These are phyloP conservation scores for Andrena camellia DNA, from an alignment of 2,888 invertebrate genomes.

Conservation along the genomic window DNA sequence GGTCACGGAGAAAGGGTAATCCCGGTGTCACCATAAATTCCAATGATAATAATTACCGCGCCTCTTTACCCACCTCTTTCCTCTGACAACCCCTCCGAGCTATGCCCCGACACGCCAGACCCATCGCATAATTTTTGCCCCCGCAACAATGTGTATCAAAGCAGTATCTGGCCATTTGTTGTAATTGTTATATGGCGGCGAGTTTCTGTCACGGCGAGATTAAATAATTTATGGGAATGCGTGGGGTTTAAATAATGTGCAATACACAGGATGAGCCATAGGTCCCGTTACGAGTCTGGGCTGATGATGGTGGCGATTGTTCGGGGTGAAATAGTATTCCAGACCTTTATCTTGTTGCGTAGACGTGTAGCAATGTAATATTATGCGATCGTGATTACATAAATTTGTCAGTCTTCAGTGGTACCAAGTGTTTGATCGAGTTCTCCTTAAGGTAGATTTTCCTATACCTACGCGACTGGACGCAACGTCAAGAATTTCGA, in stretches of 20 bases:
- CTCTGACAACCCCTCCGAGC: slow-evolving; percentile 18
- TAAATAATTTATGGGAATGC: background rate
- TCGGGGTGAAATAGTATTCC: no score
- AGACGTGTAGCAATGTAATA: no score
- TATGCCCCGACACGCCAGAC: slow-evolving; percentile 1
- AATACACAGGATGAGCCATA: no score
- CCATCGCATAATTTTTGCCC: slow-evolving; percentile 42
- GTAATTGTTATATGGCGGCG: slow-evolving; percentile 6
- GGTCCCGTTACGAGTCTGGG: no score
- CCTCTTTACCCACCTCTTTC: slow-evolving; percentile 54
- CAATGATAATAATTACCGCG: slow-evolving; percentile 76
- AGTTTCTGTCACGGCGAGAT: background rate
- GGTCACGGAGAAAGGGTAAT: slow-evolving; percentile 70
- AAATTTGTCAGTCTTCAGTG: no score
- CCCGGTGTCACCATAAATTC: slow-evolving; percentile 74
- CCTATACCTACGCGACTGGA: no score
- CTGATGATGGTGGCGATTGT: no score
- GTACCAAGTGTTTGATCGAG: no score
- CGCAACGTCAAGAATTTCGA: no score
- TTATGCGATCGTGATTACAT: no score
- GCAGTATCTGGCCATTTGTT: background rate
- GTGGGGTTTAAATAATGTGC: background rate
- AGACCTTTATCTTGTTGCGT: no score
- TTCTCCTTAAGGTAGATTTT: no score
- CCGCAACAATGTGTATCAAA: slow-evolving; percentile 8